Evolutionary conservation across 2,797 vertebrate genomes (phyloP), one percentile per base, ranked within the genome.

Genomic region (Microctenopoma lineatum): DNA sequence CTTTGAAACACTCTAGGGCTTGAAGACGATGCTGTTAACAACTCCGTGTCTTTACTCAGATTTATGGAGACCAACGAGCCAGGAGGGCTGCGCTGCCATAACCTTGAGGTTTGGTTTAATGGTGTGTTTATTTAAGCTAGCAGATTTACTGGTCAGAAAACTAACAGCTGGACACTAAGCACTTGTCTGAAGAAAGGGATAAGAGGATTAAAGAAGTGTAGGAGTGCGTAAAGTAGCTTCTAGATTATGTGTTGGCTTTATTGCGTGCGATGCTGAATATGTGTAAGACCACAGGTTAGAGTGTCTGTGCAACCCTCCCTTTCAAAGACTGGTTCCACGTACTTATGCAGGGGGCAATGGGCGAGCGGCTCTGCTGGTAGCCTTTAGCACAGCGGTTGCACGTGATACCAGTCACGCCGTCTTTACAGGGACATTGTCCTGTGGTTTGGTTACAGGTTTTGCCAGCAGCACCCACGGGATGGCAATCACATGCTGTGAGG

Each of bases 361-460:
- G 97, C 1, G 97, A 98, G 75, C 97, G 96, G 92, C 97, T 98
- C 92, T 98, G 97, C 95, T 98, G 97, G 95, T 96, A 98, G 94
- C 97, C 97, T 90, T 98, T 98, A 92, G 97, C 96, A 1, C 97
- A 98, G 90, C 97, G 96, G 92, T 98, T 98, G 95, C 97, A 98
- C 14, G 96, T 98, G 95, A 97, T 95, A 89, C 97, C 97, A 1
- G 97, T 97, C 94, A 98, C 97, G 0, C 97, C 97, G 21, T 98
- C 97, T 92, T 98, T 98, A 92, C 97, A 98, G 89, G 97, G 97
- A 93, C 97, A 98, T 85, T 98, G 97, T 81, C 97, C 97, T 13
- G 97, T 98, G 85, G 97, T 98, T 87, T 98, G 97, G 93, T 98
- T 98, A 94, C 97, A 98, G 92, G 97, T 98, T 94, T 98, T 98